Base-by-base conservation (phyloP, 2,888 invertebrate genomes). In the Microplitis manilae region DNA sequence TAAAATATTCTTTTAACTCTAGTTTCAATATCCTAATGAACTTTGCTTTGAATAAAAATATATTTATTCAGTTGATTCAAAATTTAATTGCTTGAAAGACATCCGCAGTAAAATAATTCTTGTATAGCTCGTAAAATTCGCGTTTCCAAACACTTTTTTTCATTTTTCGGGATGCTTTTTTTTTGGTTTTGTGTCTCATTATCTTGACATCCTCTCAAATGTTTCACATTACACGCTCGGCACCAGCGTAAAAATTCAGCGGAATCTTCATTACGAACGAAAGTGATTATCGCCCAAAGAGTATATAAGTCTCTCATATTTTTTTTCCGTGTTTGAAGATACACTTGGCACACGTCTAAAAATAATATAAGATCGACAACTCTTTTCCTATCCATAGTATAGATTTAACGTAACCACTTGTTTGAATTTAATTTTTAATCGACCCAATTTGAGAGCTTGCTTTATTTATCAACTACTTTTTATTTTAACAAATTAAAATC, bases 271-370 rank as follows among this genome's bases (percentile, higher is more conserved):
- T 87, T 87, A 5, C 87, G 83, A 40, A 88, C 82, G 78, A 87
- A 89, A 8, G 87, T 87, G 15, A 87, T 77, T 75, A 88, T 86
- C 2, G 87, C 87, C 88, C 88, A 88, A 6, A 88, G 84, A 6
- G 85, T 87, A 75, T 84, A 85, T 39, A 86, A 81, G 65, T 81
- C 83, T n/a, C 84, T 83, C 9, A 83, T 82, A 71, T 83, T 83
- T 30, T 82, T 84, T 41, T 80, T 83, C 15, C 79, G 72, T 13
- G 82, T 78, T 68, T 86, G 83, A 6, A 88, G 82, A 75, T 88
- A 89, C 8, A 86, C 68, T 76, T 86, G 87, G 82, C 88, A 89
- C 70, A 88, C 82, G 79, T 89, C 87, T 79, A 89, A 85, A 81
- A 86, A 89, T 82, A 82, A 84, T 78, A 88, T 86, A 70, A 88